phyloP scores from a whole-genome alignment of 2,797 vertebrate genomes.

The Anomalospiza imberbis region DNA sequence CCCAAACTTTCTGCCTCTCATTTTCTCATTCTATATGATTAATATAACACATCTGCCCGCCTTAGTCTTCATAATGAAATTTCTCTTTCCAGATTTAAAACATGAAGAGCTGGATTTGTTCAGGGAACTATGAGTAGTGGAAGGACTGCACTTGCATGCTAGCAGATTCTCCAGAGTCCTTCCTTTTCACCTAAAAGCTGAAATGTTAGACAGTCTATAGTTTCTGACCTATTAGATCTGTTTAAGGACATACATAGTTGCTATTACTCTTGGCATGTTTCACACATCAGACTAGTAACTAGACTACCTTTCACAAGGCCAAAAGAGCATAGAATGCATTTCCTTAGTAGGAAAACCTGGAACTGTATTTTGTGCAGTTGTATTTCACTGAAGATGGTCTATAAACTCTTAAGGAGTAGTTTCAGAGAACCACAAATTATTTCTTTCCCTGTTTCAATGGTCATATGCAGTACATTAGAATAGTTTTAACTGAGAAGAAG shows the following conservation, averaged over 20 bases:
- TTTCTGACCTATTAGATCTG: neutral
- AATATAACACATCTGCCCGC: neutral
- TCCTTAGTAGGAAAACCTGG: neutral
- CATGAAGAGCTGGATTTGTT: neutral
- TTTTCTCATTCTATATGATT: neutral
- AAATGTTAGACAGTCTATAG: neutral
- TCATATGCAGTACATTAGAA: neutral
- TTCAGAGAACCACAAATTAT: neutral
- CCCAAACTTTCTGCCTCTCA: neutral
- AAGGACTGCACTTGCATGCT: neutral
- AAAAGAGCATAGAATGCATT: neutral
- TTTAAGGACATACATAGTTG: neutral
- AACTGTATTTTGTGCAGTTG: neutral
- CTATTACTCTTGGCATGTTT: neutral
- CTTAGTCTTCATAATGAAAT: neutral
- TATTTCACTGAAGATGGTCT: neutral
- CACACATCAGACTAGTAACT: neutral
- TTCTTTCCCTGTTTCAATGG: neutral
- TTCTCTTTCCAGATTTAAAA: neutral
- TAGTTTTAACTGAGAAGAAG: neutral
- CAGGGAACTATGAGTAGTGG: neutral
- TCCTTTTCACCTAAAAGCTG: neutral
- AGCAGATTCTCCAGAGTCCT: neutral
- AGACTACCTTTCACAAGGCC: neutral
- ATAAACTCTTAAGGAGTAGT: neutral